Conservation (phyloP, 2,797 vertebrate genomes). For the Onychomys arenicola region DNA sequence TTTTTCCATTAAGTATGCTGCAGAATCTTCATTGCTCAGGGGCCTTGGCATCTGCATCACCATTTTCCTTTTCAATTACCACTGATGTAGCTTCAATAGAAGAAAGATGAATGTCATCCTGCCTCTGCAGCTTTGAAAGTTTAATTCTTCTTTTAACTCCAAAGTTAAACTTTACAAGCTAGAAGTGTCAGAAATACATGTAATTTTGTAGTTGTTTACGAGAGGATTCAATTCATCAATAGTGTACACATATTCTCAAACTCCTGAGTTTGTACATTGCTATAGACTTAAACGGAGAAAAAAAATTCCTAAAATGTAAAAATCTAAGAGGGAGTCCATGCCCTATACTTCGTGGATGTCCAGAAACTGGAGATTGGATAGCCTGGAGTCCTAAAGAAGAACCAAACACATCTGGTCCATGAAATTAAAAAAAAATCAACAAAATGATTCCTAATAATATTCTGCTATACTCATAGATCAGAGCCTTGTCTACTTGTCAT, state of each 20-base stretch:
- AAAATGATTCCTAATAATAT: not conserved
- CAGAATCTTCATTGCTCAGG: constrained; percentile 52
- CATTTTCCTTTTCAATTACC: constrained; percentile 70
- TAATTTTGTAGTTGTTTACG: not conserved
- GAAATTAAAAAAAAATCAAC: not conserved
- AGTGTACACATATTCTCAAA: not conserved
- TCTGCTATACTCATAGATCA: not conserved
- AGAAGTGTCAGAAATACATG: constrained; percentile 69
- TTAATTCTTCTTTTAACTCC: constrained; percentile 74
- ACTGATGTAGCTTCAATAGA: constrained; percentile 46
- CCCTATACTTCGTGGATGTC: too few relatives aligned
- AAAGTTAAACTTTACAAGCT: constrained; percentile 18
- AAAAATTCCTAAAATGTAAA: not conserved
- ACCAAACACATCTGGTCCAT: not conserved
- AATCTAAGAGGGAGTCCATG: not conserved
- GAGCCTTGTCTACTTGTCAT: not conserved
- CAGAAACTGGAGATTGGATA: too few relatives aligned
- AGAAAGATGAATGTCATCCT: constrained; percentile 71
- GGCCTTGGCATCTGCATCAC: constrained; percentile 47
- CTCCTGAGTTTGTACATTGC: constrained; percentile 5
- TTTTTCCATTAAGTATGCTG: constrained; percentile 47
- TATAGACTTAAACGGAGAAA: not conserved
- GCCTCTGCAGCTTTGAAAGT: constrained; percentile 64
- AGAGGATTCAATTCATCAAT: not conserved
- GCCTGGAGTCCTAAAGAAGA: too few relatives aligned